Evolutionary conservation across 2,888 invertebrate species (phyloP).

Genomic region (Cosmia trapezina): DNA sequence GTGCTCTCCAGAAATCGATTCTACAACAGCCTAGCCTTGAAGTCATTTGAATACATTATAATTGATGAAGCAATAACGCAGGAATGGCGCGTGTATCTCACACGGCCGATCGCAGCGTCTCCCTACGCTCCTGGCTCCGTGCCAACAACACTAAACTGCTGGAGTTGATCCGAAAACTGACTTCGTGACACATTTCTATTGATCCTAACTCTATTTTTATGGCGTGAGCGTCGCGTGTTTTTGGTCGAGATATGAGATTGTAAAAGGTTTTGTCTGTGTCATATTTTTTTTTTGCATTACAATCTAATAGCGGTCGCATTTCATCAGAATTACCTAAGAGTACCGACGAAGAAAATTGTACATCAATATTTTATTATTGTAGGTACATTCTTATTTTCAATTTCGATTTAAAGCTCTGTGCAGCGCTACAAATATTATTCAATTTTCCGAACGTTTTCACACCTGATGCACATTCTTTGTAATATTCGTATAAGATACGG

Average conservation of each 20-base stretch:
- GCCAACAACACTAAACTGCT: conserved; percentile 54
- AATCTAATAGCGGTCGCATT: neutral
- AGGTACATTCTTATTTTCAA: neutral
- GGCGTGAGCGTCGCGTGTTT: conserved; percentile 16
- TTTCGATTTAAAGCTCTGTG: conserved; percentile 1
- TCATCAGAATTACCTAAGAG: neutral
- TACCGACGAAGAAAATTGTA: conserved; percentile 6
- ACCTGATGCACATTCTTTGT: conserved; percentile 1
- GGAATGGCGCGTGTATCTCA: conserved; percentile 32
- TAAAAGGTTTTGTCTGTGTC: conserved; percentile 2
- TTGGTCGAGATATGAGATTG: conserved; percentile 1
- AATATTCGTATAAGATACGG: neutral
- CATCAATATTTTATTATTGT: neutral
- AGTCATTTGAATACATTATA: conserved; percentile 21
- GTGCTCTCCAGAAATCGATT: neutral
- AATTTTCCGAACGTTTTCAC: conserved; percentile 26
- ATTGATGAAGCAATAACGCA: conserved; percentile 49
- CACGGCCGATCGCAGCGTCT: conserved; percentile 13
- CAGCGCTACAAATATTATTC: neutral
- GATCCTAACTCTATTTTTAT: conserved; percentile 58
- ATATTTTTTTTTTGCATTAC: conserved; percentile 3
- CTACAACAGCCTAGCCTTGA: conserved; percentile 7
- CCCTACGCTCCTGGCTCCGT: conserved; percentile 36
- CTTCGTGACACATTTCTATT: conserved; percentile 60
- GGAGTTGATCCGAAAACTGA: conserved; percentile 51